These are phyloP conservation scores for Enhydra lutris DNA, from an alignment of 2,113 vertebrate species.

Conservation along the genomic window DNA sequence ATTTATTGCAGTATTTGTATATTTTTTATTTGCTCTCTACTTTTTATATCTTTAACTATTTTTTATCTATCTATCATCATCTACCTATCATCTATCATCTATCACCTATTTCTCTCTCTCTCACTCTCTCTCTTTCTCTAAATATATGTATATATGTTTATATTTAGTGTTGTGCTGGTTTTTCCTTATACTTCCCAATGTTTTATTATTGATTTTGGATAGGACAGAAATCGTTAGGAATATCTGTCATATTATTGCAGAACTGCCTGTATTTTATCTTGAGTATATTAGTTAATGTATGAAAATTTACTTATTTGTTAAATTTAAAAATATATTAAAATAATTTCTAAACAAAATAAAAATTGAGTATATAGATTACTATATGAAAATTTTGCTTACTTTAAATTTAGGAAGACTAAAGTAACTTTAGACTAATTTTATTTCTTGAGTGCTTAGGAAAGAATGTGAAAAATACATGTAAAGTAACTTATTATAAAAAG, in stretches of 20 bases:
- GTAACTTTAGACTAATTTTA: background rate
- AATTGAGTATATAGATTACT: background rate
- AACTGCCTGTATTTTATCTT: background rate
- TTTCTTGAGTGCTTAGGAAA: background rate
- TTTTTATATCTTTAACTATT: background rate
- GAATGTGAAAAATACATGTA: background rate
- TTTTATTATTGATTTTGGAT: background rate
- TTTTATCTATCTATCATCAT: too few relatives aligned
- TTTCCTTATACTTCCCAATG: background rate
- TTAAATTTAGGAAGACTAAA: background rate
- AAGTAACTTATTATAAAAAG: background rate
- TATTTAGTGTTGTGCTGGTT: background rate
- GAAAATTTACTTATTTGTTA: background rate
- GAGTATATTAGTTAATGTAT: background rate
- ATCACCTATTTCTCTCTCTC: too few relatives aligned
- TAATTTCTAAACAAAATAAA: background rate
- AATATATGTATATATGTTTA: too few relatives aligned
- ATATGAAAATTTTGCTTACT: background rate
- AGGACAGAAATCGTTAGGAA: background rate
- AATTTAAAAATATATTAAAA: background rate
- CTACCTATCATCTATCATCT: too few relatives aligned
- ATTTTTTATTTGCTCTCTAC: background rate
- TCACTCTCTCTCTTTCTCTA: too few relatives aligned
- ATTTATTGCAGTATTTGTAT: background rate
- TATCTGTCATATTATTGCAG: background rate